Evolutionary conservation across 2,113 vertebrate genomes (phyloP), one percentile per base, ranked within the genome.

Genomic region (Bubo blakistoni): DNA sequence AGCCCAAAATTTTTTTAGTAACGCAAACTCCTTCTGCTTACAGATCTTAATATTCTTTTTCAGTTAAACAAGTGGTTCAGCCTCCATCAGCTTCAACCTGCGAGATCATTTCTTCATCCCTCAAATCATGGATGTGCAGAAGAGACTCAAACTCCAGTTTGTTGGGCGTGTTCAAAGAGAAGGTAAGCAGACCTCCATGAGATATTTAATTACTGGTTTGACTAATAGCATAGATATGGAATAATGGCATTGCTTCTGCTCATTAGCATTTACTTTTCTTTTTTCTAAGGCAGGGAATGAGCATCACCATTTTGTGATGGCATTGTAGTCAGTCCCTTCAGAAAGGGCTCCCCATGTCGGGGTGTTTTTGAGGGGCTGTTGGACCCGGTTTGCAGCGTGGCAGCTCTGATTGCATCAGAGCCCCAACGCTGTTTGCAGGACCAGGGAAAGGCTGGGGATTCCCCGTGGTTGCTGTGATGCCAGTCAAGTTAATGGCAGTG

Each of bases 271-370:
- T 69, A 21, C 36, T 51, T 52, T 22, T 74, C 32, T 65, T 71
- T 69, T 34, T 54, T 18, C 47, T 46, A 13, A 61, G 32, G 32
- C 4, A 19, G 44, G 29, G 66, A 51, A 32, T 13, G n/a, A 59
- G 21, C 27, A 30, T 44, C 38, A 30, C 13, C 3, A 1, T 62
- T 69, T 57, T 32, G 18, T 0, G 4, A 32, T 6, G 20, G 36
- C 14, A 14, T 22, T 0, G 0, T 4, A 27, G 72, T 24, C 49
- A 51, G 32, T 77, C 34, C 26, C 42, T 44, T 61, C 0, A 1
- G 2, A 5, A 15, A 21, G 13, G 21, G 2, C 1, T 5, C 7
- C 49, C 49, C 8, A 2, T 1, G 9, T 54, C 1, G 2, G 15
- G 46, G 6, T 40, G 29, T 24, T 16, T 61, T 55, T 36, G 32